Percentiles rank a stretch among this genome's conserved stretches.
Conservation (phyloP, 2,113 vertebrate species). For the Sorex araneus region DNA sequence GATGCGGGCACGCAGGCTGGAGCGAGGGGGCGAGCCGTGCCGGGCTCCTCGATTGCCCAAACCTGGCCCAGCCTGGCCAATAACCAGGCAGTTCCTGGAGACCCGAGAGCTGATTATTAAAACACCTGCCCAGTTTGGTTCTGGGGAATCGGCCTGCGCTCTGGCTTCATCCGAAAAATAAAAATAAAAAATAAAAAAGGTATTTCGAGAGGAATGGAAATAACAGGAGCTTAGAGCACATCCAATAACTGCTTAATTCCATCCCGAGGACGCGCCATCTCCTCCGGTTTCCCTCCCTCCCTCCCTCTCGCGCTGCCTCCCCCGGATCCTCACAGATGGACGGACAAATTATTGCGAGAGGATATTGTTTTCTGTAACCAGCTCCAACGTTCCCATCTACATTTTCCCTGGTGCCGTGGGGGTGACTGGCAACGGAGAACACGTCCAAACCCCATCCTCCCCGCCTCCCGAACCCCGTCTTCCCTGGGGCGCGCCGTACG, state of each 20-base stretch:
- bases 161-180: slow-evolving; percentile 34
- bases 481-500: slow-evolving; percentile 45
- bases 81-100: slow-evolving; percentile 82
- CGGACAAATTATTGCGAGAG: slow-evolving; percentile 85
- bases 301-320: slow-evolving; percentile 77
- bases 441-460: slow-evolving; percentile 70
- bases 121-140: slow-evolving; percentile 71
- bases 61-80: slow-evolving; percentile 77
- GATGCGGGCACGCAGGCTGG: slow-evolving; percentile 85
- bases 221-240: slow-evolving; percentile 82
- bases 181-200: slow-evolving; percentile 23
- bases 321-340: slow-evolving; percentile 85
- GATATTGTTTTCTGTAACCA: slow-evolving; percentile 85
- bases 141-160: slow-evolving; percentile 67
- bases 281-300: slow-evolving; percentile 67
- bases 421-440: slow-evolving; percentile 83
- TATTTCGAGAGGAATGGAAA: slow-evolving; percentile 78
- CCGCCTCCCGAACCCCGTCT: slow-evolving; percentile 11
- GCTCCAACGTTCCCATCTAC: slow-evolving; percentile 81
- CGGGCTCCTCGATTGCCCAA: slow-evolving; percentile 82
- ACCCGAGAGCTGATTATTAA: slow-evolving; percentile 83
- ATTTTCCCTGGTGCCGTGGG: slow-evolving; percentile 83
- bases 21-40: slow-evolving; percentile 83
- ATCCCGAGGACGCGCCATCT: slow-evolving; percentile 79
- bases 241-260: slow-evolving; percentile 83